Evolutionary conservation across 2,797 vertebrate species (phyloP), one percentile per base, ranked within the genome.

Genomic region (Sparus aurata): DNA sequence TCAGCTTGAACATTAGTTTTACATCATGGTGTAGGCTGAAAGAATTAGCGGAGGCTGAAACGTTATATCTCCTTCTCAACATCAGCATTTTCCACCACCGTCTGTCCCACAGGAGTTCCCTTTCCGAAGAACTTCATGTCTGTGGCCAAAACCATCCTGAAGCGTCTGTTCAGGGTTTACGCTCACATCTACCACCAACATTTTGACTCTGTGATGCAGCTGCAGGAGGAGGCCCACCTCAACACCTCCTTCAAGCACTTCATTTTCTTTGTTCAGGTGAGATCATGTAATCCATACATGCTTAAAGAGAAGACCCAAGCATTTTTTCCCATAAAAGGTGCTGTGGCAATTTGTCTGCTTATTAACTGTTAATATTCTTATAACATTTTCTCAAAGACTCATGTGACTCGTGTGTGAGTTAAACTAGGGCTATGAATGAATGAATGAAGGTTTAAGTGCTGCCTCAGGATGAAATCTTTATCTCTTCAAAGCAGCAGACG

Each of bases 161-260:
- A 98, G 93, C 96, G 98, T 25, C 95, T 99, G 27, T 99, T 99
- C 94, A 94, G 98, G 2, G 98, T 99, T 62, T 99, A 99, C 0
- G 98, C 98, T 82, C 98, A 99, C 91, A 98, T 99, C 93, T 99
- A 99, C 94, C 97, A 99, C 90, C 97, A 99, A 94, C 98, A 99
- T 94, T 99, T 99, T 63, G 97, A 98, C 80, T 98, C 97, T 0
- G 98, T 99, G 88, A 99, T 98, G 96, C 96, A 97, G 95, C 96
- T 99, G 85, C 97, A 99, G 90, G 98, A 99, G 93, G 98, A 99
- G 93, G 98, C 98, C 45, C 98, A 99, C 85, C 97, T 99, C 91
- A 99, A 99, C 95, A 99, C 98, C 86, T 99, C 98, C 92, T 99
- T 99, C 94, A 99, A 99, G 95, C 97, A 99, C 95, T 99, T 99